Base-by-base conservation (phyloP, 1,140 invertebrate species). In the Platyscapa corneri region DNA sequence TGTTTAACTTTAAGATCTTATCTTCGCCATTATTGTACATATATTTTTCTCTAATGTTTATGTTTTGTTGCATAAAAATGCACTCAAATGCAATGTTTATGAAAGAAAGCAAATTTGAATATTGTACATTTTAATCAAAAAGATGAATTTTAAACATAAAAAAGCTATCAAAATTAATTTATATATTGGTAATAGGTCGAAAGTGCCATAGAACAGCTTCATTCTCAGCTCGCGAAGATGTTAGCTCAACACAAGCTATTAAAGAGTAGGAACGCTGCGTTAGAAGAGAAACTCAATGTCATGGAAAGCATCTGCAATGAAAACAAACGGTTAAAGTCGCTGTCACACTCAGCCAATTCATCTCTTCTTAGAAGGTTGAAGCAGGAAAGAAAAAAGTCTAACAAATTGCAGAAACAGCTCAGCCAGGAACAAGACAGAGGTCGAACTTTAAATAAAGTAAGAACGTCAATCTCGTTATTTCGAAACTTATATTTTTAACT, bases 231-330 rank as follows among this genome's bases (percentile, higher is more conserved):
- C 27, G 85, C 86, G 10, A 91, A 90, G 76, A 90, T 92, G 88
- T 90, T 93, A 72, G 86, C 89, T 0, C 90, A 91, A n/a, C 90
- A 92, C 39, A 92, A 91, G 79, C 56, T 91, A 27, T 14, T 92
- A 10, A 92, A 90, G 76, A 87, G 79, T 1, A 89, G 89, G 60
- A 93, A 92, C 76, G 70, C 16, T 12, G 88, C 92, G 56, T 72
- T 88, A 27, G 92, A 92, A 16, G 86, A 89, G 27, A 91, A 91
- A 82, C 74, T 92, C 8, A 89, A 81, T 70, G 75, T 65, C 0
- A 86, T 91, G 88, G 89, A 90, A 46, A 89, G 89, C 82, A n/a
- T 90, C 5, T 83, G 85, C 65, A 89, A 88, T 60, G 88, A 91
- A 42, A 91, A 90, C 83, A 90, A 87, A 64, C 86, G 88, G 12